Evolutionary conservation across 2,888 invertebrate genomes (phyloP).

Genomic region (Lepidocyrtoides sp.): DNA sequence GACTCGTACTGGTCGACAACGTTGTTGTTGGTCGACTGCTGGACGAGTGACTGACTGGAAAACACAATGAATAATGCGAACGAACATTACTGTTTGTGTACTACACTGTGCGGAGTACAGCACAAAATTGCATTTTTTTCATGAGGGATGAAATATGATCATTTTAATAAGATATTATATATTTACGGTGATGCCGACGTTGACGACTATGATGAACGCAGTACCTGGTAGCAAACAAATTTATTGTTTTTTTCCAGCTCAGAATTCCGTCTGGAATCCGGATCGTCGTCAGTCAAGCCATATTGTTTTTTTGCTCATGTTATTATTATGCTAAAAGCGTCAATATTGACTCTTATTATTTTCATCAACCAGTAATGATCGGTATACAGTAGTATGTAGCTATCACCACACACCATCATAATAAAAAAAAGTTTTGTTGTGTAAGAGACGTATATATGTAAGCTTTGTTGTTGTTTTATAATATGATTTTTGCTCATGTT

Average conservation of each 20-base stretch:
- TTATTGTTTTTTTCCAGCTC: conserved; percentile 5
- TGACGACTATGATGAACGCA: background rate
- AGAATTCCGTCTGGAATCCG: background rate
- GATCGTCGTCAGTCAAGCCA: background rate
- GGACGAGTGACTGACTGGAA: background rate
- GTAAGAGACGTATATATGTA: background rate
- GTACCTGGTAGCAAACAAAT: too few species aligned
- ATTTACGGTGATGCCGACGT: too few species aligned
- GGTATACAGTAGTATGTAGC: background rate
- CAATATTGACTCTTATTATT: conserved; percentile 22
- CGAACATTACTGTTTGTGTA: background rate
- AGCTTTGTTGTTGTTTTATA: background rate
- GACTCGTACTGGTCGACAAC: background rate
- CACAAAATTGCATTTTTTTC: background rate
- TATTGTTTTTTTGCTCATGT: background rate
- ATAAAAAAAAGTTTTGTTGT: background rate
- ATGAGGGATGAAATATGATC: background rate
- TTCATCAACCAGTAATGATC: background rate
- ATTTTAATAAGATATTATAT: conserved; percentile 22
- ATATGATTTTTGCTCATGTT: background rate
- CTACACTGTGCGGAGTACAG: background rate
- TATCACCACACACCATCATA: background rate
- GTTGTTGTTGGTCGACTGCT: too few species aligned
- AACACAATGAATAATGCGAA: background rate
- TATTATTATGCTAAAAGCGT: background rate